Evolutionary conservation across 2,888 invertebrate genomes (phyloP).

Genomic region (Cyaniris semiargus): DNA sequence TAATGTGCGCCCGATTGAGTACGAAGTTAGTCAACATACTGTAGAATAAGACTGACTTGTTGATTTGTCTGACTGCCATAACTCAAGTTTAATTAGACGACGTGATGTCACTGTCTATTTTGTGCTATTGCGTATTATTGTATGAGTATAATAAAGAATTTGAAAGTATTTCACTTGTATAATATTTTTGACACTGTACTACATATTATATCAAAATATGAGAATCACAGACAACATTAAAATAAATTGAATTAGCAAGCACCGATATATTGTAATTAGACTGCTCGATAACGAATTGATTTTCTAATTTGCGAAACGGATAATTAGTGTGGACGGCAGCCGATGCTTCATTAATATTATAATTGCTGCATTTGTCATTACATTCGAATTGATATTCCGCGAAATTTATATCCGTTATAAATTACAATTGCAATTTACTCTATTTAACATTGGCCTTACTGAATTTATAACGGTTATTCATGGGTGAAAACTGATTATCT

Average conservation of each 20-base stretch:
- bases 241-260: background rate
- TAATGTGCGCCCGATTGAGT: no score
- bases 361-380: constrained; percentile 28
- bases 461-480: background rate
- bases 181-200: no score
- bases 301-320: constrained; percentile 1
- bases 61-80: no score
- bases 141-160: no score
- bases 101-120: no score
- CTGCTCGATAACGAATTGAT: constrained; percentile 1
- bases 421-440: constrained; percentile 1
- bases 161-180: no score
- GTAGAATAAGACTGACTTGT: no score
- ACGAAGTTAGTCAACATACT: no score
- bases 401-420: constrained; percentile 3
- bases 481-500: background rate
- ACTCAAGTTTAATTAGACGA: no score
- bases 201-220: background rate
- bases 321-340: background rate
- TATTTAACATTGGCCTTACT: background rate
- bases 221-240: background rate
- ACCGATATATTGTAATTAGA: background rate
- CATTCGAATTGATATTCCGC: constrained; percentile 9
- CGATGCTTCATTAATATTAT: constrained; percentile 15
- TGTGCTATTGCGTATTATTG: no score